Evolutionary conservation across 2,888 invertebrate genomes (phyloP).

Genomic region (Rotaria socialis): DNA sequence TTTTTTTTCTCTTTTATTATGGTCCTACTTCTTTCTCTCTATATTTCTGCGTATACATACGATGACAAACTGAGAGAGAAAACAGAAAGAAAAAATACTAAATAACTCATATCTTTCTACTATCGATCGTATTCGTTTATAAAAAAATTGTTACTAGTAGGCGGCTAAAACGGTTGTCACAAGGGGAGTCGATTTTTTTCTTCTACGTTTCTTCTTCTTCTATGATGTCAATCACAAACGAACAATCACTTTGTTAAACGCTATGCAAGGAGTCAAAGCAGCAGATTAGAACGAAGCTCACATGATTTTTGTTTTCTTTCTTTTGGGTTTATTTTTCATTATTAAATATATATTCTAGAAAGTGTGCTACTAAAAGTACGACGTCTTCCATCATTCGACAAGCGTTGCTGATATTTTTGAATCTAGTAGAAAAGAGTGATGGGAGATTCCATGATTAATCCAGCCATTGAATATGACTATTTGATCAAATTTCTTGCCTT

Average conservation of each 20-base stretch:
- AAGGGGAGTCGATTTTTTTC: not conserved
- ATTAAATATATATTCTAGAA: not conserved
- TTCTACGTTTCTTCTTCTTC: not conserved
- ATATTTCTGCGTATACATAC: not conserved
- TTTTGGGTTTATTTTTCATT: not conserved
- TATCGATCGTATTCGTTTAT: not conserved
- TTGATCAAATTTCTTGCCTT: conserved; percentile 46
- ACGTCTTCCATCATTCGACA: not conserved
- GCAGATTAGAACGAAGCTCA: not conserved
- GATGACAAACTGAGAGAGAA: not conserved
- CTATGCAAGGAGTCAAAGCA: not conserved
- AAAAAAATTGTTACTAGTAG: not conserved
- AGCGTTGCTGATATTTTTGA: not conserved
- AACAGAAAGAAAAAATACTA: not conserved
- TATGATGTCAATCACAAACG: not conserved
- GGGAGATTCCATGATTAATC: conserved; percentile 12
- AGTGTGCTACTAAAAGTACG: not conserved
- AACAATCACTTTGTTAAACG: not conserved
- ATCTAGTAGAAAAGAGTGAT: not conserved
- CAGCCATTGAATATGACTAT: conserved; percentile 46
- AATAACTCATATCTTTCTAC: not conserved
- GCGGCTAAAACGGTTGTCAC: not conserved
- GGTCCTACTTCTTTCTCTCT: not conserved
- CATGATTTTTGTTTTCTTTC: not conserved
- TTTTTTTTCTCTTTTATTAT: not conserved